phyloP scores from a whole-genome alignment of 2,113 vertebrate genomes.

The Mobula birostris region DNA sequence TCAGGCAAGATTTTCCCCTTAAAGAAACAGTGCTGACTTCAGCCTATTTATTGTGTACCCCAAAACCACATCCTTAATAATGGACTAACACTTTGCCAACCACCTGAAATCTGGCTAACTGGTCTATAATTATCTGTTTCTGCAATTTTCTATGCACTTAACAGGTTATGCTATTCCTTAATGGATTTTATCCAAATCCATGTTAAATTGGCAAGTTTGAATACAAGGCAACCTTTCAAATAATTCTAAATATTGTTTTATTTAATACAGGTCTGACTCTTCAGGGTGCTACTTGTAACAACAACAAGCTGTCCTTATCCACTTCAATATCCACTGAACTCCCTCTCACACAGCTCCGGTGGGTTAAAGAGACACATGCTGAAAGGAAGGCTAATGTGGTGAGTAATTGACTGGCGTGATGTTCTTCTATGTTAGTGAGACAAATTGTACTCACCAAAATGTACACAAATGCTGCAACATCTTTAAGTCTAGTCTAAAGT shows the following conservation, averaged over 20 bases:
- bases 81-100: too few relatives aligned
- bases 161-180: neutral
- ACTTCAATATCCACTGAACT: constrained; percentile 85
- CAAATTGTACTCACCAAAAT: too few relatives aligned
- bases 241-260: neutral
- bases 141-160: neutral
- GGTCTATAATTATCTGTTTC: too few relatives aligned
- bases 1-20: too few relatives aligned
- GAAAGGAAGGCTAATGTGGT: constrained; percentile 85
- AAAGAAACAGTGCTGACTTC: too few relatives aligned
- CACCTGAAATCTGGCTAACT: too few relatives aligned
- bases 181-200: neutral
- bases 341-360: constrained; percentile 88
- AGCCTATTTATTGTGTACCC: too few relatives aligned
- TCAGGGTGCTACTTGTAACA: constrained; percentile 82
- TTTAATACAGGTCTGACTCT: constrained; percentile 72
- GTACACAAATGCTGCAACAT: too few relatives aligned
- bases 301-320: constrained; percentile 91
- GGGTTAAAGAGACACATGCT: constrained; percentile 76
- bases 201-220: neutral
- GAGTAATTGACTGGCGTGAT: constrained; percentile 41
- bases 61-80: too few relatives aligned
- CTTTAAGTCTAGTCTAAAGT: too few relatives aligned
- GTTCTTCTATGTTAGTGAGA: too few relatives aligned
- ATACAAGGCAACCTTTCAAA: neutral